Base-by-base conservation (phyloP, 2,113 vertebrate species). In the Caranx melampygus region DNA sequence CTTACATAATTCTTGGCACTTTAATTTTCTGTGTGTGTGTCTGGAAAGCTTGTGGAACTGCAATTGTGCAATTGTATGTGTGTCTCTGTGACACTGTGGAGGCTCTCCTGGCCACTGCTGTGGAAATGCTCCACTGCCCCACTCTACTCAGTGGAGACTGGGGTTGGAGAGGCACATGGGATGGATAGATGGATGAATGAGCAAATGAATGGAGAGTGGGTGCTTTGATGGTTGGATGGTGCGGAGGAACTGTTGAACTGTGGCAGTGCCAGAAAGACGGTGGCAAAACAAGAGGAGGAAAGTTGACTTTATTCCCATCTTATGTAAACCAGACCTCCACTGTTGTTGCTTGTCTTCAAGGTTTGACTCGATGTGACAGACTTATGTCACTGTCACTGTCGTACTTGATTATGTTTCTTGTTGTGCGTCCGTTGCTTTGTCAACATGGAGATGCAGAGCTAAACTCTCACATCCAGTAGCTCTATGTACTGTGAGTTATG, bases 111-210 rank as follows among this genome's bases (percentile, higher is more conserved):
- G 92, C 88, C 72, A 44, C 35, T n/a, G 64, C 83, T 81, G 83
- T 91, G 89, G 91, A 93, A 92, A 92, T 84, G 86, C 89, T 92
- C 74, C 85, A 80, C 73, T 87, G 66, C 59, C 85, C 87, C 76
- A 66, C 77, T 88, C 72, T 58, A 55, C 84, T 80, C n/a, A 73
- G 45, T 59, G 79, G 77, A 79, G 88, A 88, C 63, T 37, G 81
- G 18, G 70, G 47, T 42, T 51, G 47, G 78, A 86, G 80, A 77
- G 60, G 21, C 0, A 58, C 35, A 79, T 76, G 63, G 63, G 64
- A 69, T 66, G 61, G 42, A 79, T 73, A 59, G 64, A 69, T 66
- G 14, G 8, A 65, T 77, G 49, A 47, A 57, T 66, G 70, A 35
- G 55, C 65, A 44, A 45, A 66, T 45, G 69, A 44, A 74, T 57